Conservation (phyloP, 2,888 invertebrate species). For the Tyria jacobaeae region DNA sequence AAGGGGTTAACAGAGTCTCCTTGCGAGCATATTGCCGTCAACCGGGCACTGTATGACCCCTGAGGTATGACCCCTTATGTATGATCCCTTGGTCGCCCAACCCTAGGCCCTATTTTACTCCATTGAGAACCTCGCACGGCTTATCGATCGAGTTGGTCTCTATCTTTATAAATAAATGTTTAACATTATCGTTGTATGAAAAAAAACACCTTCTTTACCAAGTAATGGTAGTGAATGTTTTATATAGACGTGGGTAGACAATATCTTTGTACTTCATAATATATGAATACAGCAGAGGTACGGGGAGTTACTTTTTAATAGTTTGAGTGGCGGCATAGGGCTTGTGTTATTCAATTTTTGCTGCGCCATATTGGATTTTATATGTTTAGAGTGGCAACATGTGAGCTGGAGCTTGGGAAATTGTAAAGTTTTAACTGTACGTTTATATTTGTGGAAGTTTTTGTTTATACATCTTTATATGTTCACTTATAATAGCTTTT, state of each 20-base stretch:
- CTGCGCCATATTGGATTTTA: slow-evolving; percentile 43
- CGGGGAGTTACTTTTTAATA: slow-evolving; percentile 63
- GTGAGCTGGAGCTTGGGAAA: background rate
- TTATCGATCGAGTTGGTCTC: too few species aligned
- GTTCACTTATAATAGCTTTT: too few species aligned
- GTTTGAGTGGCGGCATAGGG: slow-evolving; percentile 65
- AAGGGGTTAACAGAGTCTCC: too few species aligned
- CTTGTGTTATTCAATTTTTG: slow-evolving; percentile 66
- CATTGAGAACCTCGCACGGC: too few species aligned
- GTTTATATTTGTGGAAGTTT: background rate
- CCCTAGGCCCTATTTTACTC: too few species aligned
- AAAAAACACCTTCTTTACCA: background rate
- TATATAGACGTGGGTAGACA: background rate
- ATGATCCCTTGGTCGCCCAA: too few species aligned
- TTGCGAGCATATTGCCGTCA: too few species aligned
- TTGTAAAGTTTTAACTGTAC: background rate
- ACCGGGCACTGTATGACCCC: too few species aligned
- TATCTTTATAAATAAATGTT: too few species aligned
- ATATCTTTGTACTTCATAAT: slow-evolving; percentile 10
- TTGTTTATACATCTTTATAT: too few species aligned
- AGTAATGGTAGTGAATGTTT: background rate
- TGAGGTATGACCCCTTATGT: too few species aligned
- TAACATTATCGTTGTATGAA: background rate
- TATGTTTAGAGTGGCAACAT: slow-evolving; percentile 21
- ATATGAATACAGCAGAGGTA: slow-evolving; percentile 14